These are phyloP conservation scores for Urocynchramus pylzowi DNA, from an alignment of 2,113 vertebrate genomes.

Conservation along the genomic window DNA sequence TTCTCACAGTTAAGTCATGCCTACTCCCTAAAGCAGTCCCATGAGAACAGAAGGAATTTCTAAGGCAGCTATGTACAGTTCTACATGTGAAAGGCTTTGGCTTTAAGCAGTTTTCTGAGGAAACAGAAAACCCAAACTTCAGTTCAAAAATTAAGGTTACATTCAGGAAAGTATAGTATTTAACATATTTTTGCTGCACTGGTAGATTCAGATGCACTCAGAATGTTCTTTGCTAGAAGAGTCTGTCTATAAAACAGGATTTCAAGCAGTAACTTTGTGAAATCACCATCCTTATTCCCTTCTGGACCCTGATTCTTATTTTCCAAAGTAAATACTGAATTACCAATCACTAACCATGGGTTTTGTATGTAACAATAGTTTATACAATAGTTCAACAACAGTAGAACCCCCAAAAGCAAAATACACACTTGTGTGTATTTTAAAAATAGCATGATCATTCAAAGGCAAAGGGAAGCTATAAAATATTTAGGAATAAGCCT, in stretches of 20 bases:
- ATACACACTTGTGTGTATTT: not conserved
- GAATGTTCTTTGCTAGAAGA: not conserved
- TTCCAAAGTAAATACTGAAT: not conserved
- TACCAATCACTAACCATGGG: not conserved
- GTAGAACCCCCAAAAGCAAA: not conserved
- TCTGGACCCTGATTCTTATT: not conserved
- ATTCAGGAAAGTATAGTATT: not conserved
- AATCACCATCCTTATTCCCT: not conserved
- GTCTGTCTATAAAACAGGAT: not conserved
- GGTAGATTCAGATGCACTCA: not conserved
- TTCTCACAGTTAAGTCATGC: not conserved
- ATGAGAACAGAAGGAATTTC: not conserved
- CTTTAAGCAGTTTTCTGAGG: not conserved
- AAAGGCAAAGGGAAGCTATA: not conserved
- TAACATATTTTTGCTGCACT: not conserved
- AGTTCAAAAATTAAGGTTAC: not conserved
- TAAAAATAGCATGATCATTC: not conserved
- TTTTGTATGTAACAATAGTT: not conserved
- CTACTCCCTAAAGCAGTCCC: not conserved
- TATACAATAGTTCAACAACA: not conserved
- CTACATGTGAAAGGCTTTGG: not conserved
- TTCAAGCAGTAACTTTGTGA: not conserved
- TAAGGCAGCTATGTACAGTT: not conserved
- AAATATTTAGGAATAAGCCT: not conserved
- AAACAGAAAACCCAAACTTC: not conserved